Evolutionary conservation across 2,888 invertebrate genomes (phyloP), one percentile per base, ranked within the genome.

Genomic region (Diadegma fenestrale): DNA sequence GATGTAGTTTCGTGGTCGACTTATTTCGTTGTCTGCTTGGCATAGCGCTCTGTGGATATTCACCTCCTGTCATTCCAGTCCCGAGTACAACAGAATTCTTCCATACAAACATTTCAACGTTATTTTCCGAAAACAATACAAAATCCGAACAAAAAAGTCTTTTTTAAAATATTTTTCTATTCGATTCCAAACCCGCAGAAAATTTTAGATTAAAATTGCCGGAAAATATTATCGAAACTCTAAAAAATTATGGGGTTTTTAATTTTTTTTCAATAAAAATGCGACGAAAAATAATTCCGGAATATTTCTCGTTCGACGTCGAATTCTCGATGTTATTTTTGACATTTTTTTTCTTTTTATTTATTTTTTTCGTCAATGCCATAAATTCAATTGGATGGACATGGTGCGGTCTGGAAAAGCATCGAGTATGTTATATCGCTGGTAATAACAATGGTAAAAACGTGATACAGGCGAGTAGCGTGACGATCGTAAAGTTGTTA

Each of bases 1-100:
- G 93, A 93, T 93, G 92, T 93, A 91, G 91, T 93, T 93, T 93
- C 92, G 93, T 93, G 93, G 92, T 93, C 92, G 93, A 92, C 91
- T 93, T 92, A 89, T 90, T 92, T 92, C 91, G 90, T 88, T 90
- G 84, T 82, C 84, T 72, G 84, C 85, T 76, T 79, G 79, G 51
- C 58, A 58, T 72, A 84, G 37, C 72, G 72, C 73, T 84, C 82
- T 82, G 84, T 87, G 71, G 43, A 86, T 87, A 72, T 69, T 73
- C 75, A 68, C 71, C 80, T 80, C 51, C 66, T 58, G 58, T 58
- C 26, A 58, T 26, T 58, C 58, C 14, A 3, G 14, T 58, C 26
- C 26, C 8, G 14, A 14, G 14, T 14, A 58, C 58, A 26, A 58
- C 58, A 14, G 14, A 58, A 4, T 58, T 58, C 58, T 26, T 26